A percentile compares a stretch with the other conserved stretches of the same genome.
Conservation (phyloP, 2,797 vertebrate genomes). For the Aselliscus stoliczkanus region DNA sequence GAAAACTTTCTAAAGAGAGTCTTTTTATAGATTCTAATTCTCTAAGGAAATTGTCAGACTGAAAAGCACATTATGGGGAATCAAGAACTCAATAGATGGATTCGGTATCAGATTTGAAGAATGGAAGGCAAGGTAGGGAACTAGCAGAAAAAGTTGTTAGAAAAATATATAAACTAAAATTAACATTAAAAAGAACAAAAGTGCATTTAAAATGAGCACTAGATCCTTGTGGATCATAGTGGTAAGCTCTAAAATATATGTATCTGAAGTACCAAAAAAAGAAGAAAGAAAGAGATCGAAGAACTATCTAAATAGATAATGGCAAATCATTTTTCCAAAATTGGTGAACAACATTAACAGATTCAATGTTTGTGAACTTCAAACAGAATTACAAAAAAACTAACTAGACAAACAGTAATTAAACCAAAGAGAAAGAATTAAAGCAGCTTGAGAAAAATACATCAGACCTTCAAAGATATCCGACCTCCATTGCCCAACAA, state of each 20-base stretch:
- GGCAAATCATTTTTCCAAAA: neutral
- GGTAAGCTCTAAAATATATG: neutral
- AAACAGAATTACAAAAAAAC: neutral
- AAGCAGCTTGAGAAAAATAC: neutral
- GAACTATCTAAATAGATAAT: neutral
- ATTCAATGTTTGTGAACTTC: neutral
- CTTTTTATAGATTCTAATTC: no score
- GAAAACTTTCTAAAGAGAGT: neutral
- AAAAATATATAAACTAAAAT: neutral
- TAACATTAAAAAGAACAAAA: neutral
- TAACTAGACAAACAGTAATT: neutral
- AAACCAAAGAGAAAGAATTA: neutral
- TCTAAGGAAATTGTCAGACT: neutral
- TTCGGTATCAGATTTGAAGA: neutral
- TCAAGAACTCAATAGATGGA: neutral
- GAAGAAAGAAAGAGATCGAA: neutral
- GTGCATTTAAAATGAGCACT: neutral
- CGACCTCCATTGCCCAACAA: neutral
- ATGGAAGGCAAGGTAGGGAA: neutral
- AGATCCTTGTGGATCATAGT: neutral
- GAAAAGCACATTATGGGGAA: neutral
- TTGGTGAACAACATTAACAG: neutral
- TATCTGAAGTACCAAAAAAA: neutral
- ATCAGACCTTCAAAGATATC: neutral
- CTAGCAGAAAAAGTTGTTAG: neutral